phyloP scores from a whole-genome alignment of 1,140 invertebrate species.

The Aphelenchoides fujianensis region DNA sequence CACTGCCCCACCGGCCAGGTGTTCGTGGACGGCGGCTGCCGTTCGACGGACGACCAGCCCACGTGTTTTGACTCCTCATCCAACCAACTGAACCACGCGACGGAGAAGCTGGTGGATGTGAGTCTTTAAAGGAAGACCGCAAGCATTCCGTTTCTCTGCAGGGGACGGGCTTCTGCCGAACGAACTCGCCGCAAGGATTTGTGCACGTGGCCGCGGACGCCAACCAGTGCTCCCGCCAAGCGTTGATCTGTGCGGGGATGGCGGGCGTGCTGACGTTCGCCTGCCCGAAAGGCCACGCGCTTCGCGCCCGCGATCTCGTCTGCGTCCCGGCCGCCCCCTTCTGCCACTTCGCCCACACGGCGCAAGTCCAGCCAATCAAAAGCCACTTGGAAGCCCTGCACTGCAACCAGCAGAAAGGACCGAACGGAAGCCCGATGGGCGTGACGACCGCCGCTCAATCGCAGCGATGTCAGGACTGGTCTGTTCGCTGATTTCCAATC shows the following conservation, averaged over 20 bases:
- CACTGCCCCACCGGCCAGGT: conserved; percentile 2
- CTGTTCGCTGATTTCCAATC: not conserved
- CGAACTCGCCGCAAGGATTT: not conserved
- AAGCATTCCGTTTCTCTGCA: not conserved
- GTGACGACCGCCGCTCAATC: not conserved
- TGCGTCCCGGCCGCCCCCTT: not conserved
- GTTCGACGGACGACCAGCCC: not conserved
- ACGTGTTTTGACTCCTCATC: conserved; percentile 8
- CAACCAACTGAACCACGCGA: conserved; percentile 7
- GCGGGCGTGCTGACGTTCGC: not conserved
- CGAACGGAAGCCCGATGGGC: not conserved
- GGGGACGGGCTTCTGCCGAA: not conserved
- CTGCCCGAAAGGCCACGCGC: not conserved
- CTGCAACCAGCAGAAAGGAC: not conserved
- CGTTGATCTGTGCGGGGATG: not conserved
- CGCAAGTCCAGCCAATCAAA: conserved; percentile 9
- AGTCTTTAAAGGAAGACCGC: not conserved
- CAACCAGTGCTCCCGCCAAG: conserved; percentile 8
- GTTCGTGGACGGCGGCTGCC: not conserved
- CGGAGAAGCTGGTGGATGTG: not conserved
- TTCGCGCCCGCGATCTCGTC: not conserved
- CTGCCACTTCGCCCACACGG: not conserved
- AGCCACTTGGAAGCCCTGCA: not conserved
- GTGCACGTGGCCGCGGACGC: not conserved
- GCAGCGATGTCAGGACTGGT: not conserved